Evolutionary conservation across 2,113 vertebrate species (phyloP), one percentile per base, ranked within the genome.

Genomic region (Corythornis cristatus): DNA sequence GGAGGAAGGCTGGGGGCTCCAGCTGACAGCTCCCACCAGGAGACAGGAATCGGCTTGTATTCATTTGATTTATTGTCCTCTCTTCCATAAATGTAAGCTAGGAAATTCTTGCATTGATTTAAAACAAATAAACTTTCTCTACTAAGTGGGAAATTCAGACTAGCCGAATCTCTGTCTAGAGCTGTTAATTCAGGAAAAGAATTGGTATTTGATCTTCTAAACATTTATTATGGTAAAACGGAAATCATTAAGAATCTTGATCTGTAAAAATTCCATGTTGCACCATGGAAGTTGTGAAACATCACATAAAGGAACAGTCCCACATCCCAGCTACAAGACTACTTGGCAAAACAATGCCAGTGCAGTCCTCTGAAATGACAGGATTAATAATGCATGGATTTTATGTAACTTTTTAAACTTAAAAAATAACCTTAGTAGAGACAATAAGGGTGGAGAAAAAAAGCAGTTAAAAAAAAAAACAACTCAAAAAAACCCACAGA

Each of bases 81-180:
- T 75, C 21, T 62, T 93, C 75, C 29, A 28, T 58, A 73, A 82
- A 70, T 29, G 17, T 40, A 93, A 88, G 70, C 62, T 74, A 80
- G 62, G 83, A 81, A 91, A 86, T 75, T 78, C 61, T 82, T 53
- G 35, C 37, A n/a, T 17, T 53, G 58, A 50, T 86, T 75, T 66
- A 53, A 88, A 89, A 75, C 45, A 87, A 90, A 90, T 37, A 73
- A 93, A 88, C 40, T 90, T 93, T 62, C 51, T 12, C 11, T 70
- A 13, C 25, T 51, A 60, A 90, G 40, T 70, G 37, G 13, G 33
- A 66, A 92, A 62, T 77, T 76, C 37, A 58, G 56, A 73, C 56
- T 56, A 77, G 33, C 42, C 67, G 68, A 70, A 80, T 66, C 64
- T 78, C 43, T 72, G 77, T 74, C 56, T 42, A n/a, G 68, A 88